phyloP scores from a whole-genome alignment of 2,113 vertebrate genomes.

The Sphyrna mokarran region DNA sequence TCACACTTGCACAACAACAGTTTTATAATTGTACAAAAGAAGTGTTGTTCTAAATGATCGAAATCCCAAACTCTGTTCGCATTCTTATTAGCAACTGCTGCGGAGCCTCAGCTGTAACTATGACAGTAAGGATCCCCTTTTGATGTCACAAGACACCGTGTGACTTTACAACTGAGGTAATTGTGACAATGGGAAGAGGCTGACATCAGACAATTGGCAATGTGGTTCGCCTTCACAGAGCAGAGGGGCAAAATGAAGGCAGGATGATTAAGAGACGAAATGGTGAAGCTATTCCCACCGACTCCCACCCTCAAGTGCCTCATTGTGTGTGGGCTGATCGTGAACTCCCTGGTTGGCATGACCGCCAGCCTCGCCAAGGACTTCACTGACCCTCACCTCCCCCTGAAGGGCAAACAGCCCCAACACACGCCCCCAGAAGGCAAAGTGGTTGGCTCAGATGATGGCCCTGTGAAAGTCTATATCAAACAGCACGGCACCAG shows the following conservation, averaged over 20 bases:
- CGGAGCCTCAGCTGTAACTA: background rate
- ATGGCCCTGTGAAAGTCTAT: background rate
- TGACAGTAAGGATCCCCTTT: background rate
- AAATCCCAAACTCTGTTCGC: background rate
- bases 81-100: background rate
- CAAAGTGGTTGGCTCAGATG: constrained; percentile 7
- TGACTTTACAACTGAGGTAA: background rate
- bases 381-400: no score
- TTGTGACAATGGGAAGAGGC: background rate
- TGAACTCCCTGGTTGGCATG: background rate
- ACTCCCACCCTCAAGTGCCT: constrained; percentile 4
- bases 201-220: constrained; percentile 17
- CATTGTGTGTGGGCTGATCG: background rate
- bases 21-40: background rate
- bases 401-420: background rate
- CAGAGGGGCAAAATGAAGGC: background rate
- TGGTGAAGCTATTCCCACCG: background rate
- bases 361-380: background rate
- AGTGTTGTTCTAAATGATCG: background rate
- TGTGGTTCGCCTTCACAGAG: background rate
- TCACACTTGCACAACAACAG: background rate
- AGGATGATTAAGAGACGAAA: constrained; percentile 18
- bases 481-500: background rate
- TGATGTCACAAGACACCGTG: constrained; percentile 4
- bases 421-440: no score